Conservation (phyloP, 2,113 vertebrate species). For the Onychostruthus taczanowskii region DNA sequence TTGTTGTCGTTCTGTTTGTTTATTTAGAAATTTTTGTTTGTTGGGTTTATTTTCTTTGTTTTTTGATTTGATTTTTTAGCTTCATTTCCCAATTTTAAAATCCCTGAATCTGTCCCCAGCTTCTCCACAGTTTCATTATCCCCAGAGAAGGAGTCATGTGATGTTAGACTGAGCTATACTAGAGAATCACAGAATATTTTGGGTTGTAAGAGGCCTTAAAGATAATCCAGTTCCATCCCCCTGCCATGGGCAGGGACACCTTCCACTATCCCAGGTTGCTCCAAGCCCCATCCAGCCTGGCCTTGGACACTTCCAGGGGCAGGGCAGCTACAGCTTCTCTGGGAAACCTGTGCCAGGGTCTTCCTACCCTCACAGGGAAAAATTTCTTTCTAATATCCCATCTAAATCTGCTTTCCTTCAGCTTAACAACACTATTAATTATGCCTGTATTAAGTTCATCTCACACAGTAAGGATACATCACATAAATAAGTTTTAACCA, state of each 20-base stretch:
- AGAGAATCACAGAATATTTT: not conserved
- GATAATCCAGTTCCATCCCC: fast-evolving
- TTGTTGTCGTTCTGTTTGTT: not conserved
- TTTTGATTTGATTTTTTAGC: not conserved
- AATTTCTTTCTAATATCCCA: not conserved
- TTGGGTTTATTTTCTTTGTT: too few relatives aligned
- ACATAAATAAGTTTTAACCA: not conserved
- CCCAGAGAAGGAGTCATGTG: not conserved
- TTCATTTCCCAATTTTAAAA: not conserved
- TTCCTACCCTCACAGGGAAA: fast-evolving
- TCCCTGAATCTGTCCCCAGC: not conserved
- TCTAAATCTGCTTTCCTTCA: not conserved
- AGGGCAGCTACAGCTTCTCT: not conserved
- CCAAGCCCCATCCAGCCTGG: fast-evolving
- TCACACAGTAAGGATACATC: not conserved
- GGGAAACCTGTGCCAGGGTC: fast-evolving
- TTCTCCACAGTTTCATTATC: not conserved
- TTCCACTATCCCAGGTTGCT: not conserved
- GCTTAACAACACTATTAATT: not conserved
- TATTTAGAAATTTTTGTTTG: not conserved
- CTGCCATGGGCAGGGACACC: not conserved
- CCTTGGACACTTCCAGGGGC: not conserved
- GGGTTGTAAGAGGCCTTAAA: not conserved
- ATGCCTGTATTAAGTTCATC: not conserved
- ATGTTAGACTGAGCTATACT: not conserved